Conservation (phyloP, 2,888 invertebrate species). For the Hydraecia micacea region DNA sequence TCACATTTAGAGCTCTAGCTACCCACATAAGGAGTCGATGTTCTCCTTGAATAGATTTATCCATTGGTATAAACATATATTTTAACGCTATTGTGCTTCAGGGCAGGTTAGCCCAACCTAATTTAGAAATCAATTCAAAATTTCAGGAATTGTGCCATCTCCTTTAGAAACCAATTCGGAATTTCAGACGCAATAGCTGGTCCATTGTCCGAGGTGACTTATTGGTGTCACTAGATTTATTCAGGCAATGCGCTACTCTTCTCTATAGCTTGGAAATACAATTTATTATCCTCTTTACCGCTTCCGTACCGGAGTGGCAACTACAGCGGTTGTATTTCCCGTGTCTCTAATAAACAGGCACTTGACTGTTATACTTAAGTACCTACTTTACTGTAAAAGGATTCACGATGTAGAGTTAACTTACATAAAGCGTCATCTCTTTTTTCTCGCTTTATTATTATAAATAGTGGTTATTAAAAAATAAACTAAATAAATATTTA, state of each 20-base stretch:
- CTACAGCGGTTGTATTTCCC: conserved; percentile 1
- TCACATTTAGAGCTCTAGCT: neutral
- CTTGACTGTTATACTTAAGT: neutral
- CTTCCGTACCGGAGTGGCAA: neutral
- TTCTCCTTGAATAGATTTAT: neutral
- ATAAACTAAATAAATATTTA: neutral
- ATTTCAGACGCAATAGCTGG: neutral
- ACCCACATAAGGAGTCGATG: neutral
- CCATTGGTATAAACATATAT: neutral
- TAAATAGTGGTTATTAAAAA: neutral
- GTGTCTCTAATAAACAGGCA: neutral
- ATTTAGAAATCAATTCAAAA: neutral
- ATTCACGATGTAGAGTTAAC: neutral
- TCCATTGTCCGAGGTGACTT: conserved; percentile 5
- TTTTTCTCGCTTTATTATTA: neutral
- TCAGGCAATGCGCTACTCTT: neutral
- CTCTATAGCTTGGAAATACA: conserved; percentile 19
- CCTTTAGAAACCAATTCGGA: neutral
- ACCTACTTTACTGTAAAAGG: neutral
- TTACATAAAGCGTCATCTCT: neutral
- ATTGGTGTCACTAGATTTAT: conserved; percentile 29
- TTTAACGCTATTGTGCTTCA: neutral
- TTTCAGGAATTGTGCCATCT: neutral
- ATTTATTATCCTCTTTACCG: conserved; percentile 17
- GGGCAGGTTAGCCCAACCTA: too few species aligned